A percentile compares a stretch with the other conserved stretches of the same genome.
Evolutionary conservation across 2,888 invertebrate species (phyloP).

Genomic region (Petrophora chlorosata): DNA sequence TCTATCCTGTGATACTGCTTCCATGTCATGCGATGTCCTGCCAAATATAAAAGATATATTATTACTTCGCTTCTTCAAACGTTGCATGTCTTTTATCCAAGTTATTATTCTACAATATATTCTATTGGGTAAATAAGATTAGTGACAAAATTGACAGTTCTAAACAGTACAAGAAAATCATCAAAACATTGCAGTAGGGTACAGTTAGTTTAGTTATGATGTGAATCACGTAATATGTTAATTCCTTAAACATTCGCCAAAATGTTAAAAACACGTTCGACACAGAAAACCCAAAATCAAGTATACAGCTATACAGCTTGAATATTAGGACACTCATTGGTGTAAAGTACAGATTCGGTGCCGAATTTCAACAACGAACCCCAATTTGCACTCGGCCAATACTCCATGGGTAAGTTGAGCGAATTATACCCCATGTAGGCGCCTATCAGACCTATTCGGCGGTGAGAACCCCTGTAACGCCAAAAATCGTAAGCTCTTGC

Average conservation of each 20-base stretch:
- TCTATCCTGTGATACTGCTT: constrained; percentile 89
- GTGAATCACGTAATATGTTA: constrained; percentile 35
- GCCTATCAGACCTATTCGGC: constrained; percentile 69
- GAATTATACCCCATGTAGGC: constrained; percentile 82
- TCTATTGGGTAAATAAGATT: constrained; percentile 17
- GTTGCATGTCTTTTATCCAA: not conserved
- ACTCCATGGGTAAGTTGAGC: constrained; percentile 82
- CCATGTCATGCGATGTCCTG: constrained; percentile 88
- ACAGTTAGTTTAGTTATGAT: constrained; percentile 44
- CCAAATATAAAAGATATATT: constrained; percentile 18
- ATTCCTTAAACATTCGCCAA: constrained; percentile 28
- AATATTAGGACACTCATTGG: constrained; percentile 47
- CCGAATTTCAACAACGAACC: constrained; percentile 79
- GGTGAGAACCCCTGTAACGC: constrained; percentile 80
- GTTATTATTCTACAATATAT: not conserved
- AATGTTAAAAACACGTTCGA: constrained; percentile 31
- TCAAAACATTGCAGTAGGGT: not conserved
- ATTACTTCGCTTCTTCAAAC: not conserved
- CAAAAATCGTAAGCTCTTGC: constrained; percentile 84
- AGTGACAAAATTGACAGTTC: constrained; percentile 28
- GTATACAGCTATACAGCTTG: constrained; percentile 26
- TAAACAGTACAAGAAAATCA: constrained; percentile 2
- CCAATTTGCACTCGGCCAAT: constrained; percentile 85
- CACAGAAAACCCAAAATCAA: constrained; percentile 27
- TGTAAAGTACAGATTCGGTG: constrained; percentile 56